phyloP scores from a whole-genome alignment of 1,140 invertebrate species.

The Drosophila teissieri region DNA sequence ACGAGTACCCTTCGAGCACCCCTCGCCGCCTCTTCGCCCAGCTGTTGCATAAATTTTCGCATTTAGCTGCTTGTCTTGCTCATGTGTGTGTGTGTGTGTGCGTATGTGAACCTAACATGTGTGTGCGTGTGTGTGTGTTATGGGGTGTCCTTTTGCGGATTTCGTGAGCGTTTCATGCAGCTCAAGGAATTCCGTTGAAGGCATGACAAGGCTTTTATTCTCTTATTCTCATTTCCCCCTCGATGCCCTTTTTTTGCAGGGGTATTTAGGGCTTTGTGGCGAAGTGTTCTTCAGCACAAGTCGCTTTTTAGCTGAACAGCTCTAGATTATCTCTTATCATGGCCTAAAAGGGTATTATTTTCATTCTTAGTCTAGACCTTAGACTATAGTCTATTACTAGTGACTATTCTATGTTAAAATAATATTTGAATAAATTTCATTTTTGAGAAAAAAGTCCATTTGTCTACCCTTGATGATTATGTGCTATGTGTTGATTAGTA shows the following conservation, averaged over 20 bases:
- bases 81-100: background rate
- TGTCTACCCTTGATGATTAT: background rate
- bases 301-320: conserved; percentile 7
- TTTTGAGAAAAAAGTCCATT: background rate
- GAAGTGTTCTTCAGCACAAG: conserved; percentile 3
- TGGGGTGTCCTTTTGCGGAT: conserved; percentile 48
- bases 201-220: conserved; percentile 58
- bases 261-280: conserved; percentile 7
- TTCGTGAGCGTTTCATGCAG: conserved; percentile 71
- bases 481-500: background rate
- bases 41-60: conserved; percentile 80
- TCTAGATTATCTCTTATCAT: conserved; percentile 4
- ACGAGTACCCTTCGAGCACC: conserved; percentile 24
- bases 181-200: conserved; percentile 70
- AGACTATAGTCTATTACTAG: too few species aligned
- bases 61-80: conserved; percentile 61
- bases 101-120: background rate
- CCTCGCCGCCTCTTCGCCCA: conserved; percentile 55
- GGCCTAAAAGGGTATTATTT: background rate
- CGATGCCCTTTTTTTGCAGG: conserved; percentile 20
- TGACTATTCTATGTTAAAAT: background rate
- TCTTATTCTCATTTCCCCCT: conserved; percentile 23
- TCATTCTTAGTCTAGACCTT: background rate
- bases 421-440: background rate
- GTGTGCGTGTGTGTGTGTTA: conserved; percentile 23